Conservation (phyloP, 1,140 invertebrate genomes). For the Ladona fulva region DNA sequence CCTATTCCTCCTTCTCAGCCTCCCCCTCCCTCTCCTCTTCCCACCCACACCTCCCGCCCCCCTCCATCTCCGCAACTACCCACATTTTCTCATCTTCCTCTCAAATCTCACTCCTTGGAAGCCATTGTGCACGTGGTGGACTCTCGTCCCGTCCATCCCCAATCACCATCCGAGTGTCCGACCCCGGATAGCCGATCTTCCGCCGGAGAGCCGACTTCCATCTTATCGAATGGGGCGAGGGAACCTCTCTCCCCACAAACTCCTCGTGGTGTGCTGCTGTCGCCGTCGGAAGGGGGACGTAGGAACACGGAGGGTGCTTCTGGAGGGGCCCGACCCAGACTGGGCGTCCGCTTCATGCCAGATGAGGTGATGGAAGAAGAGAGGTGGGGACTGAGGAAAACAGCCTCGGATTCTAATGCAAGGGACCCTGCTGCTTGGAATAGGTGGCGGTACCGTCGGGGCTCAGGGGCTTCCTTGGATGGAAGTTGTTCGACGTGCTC, state of each 20-base stretch:
- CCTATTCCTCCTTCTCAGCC: neutral
- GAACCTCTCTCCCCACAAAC: constrained; percentile 28
- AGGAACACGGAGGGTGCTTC: neutral
- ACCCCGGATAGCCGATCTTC: no score
- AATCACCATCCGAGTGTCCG: neutral
- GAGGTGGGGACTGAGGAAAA: neutral
- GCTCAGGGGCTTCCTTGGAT: constrained; percentile 17
- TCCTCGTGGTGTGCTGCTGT: constrained; percentile 29
- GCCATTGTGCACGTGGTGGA: constrained; percentile 22
- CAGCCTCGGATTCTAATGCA: neutral
- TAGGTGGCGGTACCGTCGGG: neutral
- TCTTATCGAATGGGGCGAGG: neutral
- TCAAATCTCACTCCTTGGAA: neutral
- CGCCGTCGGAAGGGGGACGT: constrained; percentile 24
- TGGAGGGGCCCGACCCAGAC: neutral
- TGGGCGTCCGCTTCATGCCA: neutral
- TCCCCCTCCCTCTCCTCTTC: constrained; percentile 33
- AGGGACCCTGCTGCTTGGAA: neutral
- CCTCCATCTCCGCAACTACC: constrained; percentile 34
- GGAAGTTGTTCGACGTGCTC: constrained; percentile 72
- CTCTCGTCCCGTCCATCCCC: constrained; percentile 22
- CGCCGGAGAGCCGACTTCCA: constrained; percentile 12
- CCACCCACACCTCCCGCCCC: constrained; percentile 32
- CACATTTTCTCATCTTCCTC: neutral
- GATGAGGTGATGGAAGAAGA: neutral